Percentiles rank a stretch among this genome's conserved stretches.
Evolutionary conservation across 2,888 invertebrate species (phyloP).

Genomic region (Ypsolopha scabrella): DNA sequence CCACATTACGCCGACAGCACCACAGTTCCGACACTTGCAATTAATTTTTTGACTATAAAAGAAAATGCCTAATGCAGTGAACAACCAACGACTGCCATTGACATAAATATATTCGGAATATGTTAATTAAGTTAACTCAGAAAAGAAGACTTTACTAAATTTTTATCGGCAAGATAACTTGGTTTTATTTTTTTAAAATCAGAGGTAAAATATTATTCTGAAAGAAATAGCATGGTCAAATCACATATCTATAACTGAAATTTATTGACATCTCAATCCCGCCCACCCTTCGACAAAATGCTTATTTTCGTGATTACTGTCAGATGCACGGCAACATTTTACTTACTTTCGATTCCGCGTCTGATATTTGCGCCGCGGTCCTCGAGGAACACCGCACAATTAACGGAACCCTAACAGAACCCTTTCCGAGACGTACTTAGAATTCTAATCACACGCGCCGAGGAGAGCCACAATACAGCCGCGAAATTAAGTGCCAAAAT

Average conservation of each 20-base stretch:
- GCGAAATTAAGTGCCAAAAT: slow-evolving; percentile 58
- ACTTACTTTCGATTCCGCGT: slow-evolving; percentile 6
- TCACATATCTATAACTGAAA: too few relatives aligned
- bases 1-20: slow-evolving; percentile 57
- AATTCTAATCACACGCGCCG: slow-evolving; percentile 51
- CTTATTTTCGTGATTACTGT: background rate
- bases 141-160: too few relatives aligned
- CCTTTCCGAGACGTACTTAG: slow-evolving; percentile 52
- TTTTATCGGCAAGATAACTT: too few relatives aligned
- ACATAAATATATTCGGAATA: too few relatives aligned
- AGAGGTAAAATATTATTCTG: too few relatives aligned
- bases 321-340: background rate
- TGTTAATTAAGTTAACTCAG: too few relatives aligned
- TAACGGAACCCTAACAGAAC: slow-evolving; percentile 56
- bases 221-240: too few relatives aligned
- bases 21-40: slow-evolving; percentile 54
- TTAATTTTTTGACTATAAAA: slow-evolving; percentile 47
- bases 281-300: background rate
- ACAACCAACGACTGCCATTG: too few relatives aligned
- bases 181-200: too few relatives aligned
- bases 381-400: slow-evolving; percentile 45
- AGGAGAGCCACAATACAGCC: slow-evolving; percentile 52
- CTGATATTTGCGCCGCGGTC: slow-evolving; percentile 34
- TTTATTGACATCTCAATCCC: background rate
- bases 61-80: slow-evolving; percentile 2